Evolutionary conservation across 2,888 invertebrate genomes (phyloP).

Genomic region (Trissoscelio sp.): DNA sequence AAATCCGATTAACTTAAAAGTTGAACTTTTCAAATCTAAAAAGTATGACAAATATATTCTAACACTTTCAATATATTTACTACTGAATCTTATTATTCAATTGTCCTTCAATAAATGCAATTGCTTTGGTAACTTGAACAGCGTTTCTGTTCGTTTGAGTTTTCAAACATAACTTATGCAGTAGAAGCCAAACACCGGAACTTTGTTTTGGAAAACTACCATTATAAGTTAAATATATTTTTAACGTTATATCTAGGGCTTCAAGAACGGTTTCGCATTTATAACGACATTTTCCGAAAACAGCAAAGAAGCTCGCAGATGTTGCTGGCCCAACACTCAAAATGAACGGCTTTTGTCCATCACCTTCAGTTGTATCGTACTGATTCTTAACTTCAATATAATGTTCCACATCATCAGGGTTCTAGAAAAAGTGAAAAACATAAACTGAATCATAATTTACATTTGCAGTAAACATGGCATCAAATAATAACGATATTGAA

Average conservation of each 20-base stretch:
- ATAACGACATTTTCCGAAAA: constrained; percentile 22
- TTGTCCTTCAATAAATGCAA: constrained; percentile 8
- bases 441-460: too few species aligned
- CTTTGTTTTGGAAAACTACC: constrained; percentile 14
- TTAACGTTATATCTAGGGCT: constrained; percentile 13
- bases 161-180: constrained; percentile 13
- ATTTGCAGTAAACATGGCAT: too few species aligned
- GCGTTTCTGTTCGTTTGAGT: constrained; percentile 1
- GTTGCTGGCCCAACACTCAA: constrained; percentile 4
- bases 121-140: constrained; percentile 7
- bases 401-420: too few species aligned
- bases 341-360: too few species aligned
- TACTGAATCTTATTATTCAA: constrained; percentile 1
- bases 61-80: too few species aligned
- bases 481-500: too few species aligned
- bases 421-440: too few species aligned
- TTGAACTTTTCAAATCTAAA: too few species aligned
- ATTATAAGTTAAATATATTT: constrained; percentile 1
- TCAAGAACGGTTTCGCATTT: constrained; percentile 16
- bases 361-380: too few species aligned
- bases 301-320: constrained; percentile 7
- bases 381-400: too few species aligned
- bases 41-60: too few species aligned
- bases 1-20: too few species aligned
- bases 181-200: constrained; percentile 2